Evolutionary conservation across 2,888 invertebrate species (phyloP).

Genomic region (Pandemis heparana): DNA sequence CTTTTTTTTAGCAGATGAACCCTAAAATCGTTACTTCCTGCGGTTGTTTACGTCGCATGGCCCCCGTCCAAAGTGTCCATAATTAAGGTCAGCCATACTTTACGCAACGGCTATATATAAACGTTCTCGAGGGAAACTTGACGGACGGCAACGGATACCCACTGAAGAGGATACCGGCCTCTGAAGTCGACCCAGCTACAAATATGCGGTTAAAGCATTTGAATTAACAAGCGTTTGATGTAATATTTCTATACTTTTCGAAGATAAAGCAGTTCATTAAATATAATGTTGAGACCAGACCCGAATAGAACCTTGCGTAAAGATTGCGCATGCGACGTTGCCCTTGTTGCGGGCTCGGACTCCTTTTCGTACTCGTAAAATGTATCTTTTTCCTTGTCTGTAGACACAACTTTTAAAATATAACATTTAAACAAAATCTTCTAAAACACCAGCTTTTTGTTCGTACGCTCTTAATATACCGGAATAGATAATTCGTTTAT

Average conservation of each 20-base stretch:
- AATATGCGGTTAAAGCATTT: not conserved
- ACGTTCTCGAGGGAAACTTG: constrained; percentile 41
- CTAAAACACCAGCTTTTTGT: no score
- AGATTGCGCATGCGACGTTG: no score
- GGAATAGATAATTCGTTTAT: no score
- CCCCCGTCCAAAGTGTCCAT: constrained; percentile 71
- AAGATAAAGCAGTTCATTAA: not conserved
- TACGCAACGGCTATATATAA: constrained; percentile 78
- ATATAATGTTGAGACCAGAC: not conserved
- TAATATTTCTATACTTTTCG: not conserved
- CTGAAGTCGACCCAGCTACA: constrained; percentile 12
- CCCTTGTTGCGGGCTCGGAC: no score
- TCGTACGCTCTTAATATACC: no score
- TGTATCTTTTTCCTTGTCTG: no score
- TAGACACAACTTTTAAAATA: no score
- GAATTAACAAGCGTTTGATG: not conserved
- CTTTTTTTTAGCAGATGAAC: constrained; percentile 6
- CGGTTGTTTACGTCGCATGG: constrained; percentile 59
- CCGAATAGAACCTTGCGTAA: no score
- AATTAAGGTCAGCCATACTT: constrained; percentile 75
- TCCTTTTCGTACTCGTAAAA: no score
- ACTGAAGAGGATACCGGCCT: constrained; percentile 21
- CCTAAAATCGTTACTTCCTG: constrained; percentile 54
- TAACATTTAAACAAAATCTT: no score
- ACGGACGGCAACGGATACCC: constrained; percentile 44